Base-by-base conservation (phyloP, 2,888 invertebrate species). In the Drosophila mimetica region DNA sequence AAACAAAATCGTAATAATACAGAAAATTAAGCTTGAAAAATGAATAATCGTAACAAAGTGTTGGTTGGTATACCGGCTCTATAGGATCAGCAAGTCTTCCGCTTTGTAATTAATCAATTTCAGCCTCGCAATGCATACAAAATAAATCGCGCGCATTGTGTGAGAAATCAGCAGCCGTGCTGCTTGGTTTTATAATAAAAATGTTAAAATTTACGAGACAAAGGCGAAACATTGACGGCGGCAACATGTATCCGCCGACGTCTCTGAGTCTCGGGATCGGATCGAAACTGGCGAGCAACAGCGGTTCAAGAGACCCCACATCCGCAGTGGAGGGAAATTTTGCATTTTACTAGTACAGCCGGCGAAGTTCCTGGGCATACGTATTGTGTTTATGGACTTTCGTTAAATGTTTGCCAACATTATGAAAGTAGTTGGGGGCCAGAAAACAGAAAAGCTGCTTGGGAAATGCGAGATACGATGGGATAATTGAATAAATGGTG, bases 161-260 rank as follows among this genome's bases (percentile, higher is more conserved):
- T 83, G 78, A 77, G 72, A 84, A 60, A 34, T 54, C 64, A 69
- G 63, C 60, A 61, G 53, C 34, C 55, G 50, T 22, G 51, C 34
- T 41, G 20, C 39, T 67, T 18, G 37, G 14, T 59, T 76, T 75
- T 74, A 75, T 81, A 83, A 83, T 86, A 83, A 83, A 80, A 86
- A 76, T 83, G 81, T 86, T 77, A 36, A 77, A 74, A 81, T 83
- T 77, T 86, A 80, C 75, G 86, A 86, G 84, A 80, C 81, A 86
- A 81, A 81, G 80, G 81, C 81, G 76, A 69, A 83, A 83, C 71
- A 77, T 70, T 86, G 81, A 81, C 81, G 78, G 60, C 71, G 57
- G 63, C 78, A 75, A 83, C 83, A 77, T 85, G 86, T 81, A 78
- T 81, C 72, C 64, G 50, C 20, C 44, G 32, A 57, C 51, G 9